A percentile compares a stretch with the other conserved stretches of the same genome.
phyloP scores from a whole-genome alignment of 2,888 invertebrate species.

The Polyploca ridens region DNA sequence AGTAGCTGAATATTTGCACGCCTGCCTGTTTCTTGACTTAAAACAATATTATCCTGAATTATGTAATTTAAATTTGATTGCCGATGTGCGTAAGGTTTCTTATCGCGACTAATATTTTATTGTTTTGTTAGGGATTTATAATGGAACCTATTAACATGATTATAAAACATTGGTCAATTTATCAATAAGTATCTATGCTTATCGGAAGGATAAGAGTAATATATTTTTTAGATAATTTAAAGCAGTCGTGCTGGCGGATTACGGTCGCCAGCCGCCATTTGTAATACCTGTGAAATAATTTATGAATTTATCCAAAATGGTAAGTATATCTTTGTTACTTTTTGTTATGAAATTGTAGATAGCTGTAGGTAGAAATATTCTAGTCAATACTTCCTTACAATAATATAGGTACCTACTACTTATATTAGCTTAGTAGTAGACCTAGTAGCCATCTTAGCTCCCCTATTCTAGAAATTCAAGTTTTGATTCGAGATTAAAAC shows the following conservation, averaged over 20 bases:
- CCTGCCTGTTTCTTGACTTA: too few relatives aligned
- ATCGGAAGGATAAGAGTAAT: slow-evolving; percentile 67
- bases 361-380: too few relatives aligned
- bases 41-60: neutral
- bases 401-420: too few relatives aligned
- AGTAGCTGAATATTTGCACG: too few relatives aligned
- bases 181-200: slow-evolving; percentile 59
- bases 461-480: too few relatives aligned
- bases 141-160: slow-evolving; percentile 55
- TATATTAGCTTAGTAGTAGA: too few relatives aligned
- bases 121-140: slow-evolving; percentile 28
- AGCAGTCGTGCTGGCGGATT: slow-evolving; percentile 67
- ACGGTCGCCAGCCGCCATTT: slow-evolving; percentile 56
- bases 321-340: slow-evolving; percentile 28
- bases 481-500: too few relatives aligned
- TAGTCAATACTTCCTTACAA: too few relatives aligned
- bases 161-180: slow-evolving; percentile 45
- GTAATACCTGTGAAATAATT: slow-evolving; percentile 25
- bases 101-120: slow-evolving; percentile 14
- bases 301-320: slow-evolving; percentile 39
- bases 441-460: too few relatives aligned
- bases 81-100: slow-evolving; percentile 1
- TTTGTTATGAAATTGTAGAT: neutral
- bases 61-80: neutral
- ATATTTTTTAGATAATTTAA: slow-evolving; percentile 54